Evolutionary conservation across 2,113 vertebrate genomes (phyloP), one percentile per base, ranked within the genome.

Genomic region (Ictidomys tridecemlineatus): DNA sequence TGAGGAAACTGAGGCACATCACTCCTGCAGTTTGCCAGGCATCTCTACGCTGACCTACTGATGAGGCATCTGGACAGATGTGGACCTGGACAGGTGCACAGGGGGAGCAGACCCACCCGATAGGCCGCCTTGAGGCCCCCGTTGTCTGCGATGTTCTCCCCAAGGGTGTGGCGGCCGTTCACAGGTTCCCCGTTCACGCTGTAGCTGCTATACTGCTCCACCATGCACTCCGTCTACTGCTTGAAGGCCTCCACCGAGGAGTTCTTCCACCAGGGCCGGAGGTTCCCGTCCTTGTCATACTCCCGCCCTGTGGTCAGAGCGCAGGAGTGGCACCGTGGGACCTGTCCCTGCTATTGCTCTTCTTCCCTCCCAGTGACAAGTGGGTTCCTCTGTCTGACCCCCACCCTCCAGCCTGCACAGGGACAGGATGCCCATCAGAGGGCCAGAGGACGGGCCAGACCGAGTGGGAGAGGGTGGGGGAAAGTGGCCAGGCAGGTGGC

Each of bases 251-350:
- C 39, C 39, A 39, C 39, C 39, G 39, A 99, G 0, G 99, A 99
- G 96, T 99, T 99, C 97, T 99, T 99, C 99, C 99, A 99, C 99
- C 99, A 99, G 3, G 99, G 98, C 32, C 99, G 99, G 26, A 99
- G 98, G 97, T 99, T 99, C 70, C 99, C 99, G 0, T 99, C 99
- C 94, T 99, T 99, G 97, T 99, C 99, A 0, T 99, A 99, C 89
- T 99, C 99, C 12, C 99, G 98, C 1, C 99, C 99, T 99, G 98
- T 9, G 37, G 0, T 5, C 5, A 2, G 65, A 5, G 65, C 26
- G 34, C 24, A 53, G 69, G 2, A 11, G 45, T 4, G 61, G 42
- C 0, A 0, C 2, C 2, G 37, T 0, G 17, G 58, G 30, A 4
- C 30, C 39, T 39, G 39, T 39, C 39, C 39, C 39, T 39, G 39